Evolutionary conservation across 2,888 invertebrate species (phyloP), one percentile per base, ranked within the genome.

Genomic region (Stramonita haemastoma): DNA sequence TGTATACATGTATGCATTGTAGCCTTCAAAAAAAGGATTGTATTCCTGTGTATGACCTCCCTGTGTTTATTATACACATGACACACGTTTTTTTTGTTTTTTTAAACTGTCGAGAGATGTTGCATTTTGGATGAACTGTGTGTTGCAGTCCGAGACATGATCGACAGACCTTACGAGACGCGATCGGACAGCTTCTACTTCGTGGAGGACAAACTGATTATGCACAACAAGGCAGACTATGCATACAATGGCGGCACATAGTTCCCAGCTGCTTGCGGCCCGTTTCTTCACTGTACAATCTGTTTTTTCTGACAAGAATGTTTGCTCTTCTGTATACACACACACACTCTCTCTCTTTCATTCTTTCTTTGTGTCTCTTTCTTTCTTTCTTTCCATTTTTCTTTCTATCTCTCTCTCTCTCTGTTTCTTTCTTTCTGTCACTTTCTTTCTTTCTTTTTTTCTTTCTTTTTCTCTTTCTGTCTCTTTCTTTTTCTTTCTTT

Each of bases 181-280:
- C 97, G 98, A 93, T 99, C 99, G 0, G 99, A 99, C 96, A 99
- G 99, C 95, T 99, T 99, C 97, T 99, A 99, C 96, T 99, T 99
- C 96, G 99, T 99, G 91, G 99, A 99, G 96, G 98, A 99, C 96
- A 97, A 97, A 95, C 97, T 99, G 90, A 98, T 99, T 92, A 99
- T 99, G 99, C 99, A 99, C 97, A 99, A 99, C 96, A 99, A 99
- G 97, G 99, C 99, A 77, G 99, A 99, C 96, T 99, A 99, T 96
- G 98, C 99, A 87, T 99, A 99, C 96, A 95, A 95, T 89, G 95
- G 95, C 1, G 95, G 94, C 34, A 73, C 88, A 36, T 88, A 84
- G 84, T 88, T 11, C 34, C 34, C 36, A 32, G 34, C 17, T 46
- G 83, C 29, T 15, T 29, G 32, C 34, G 15, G 19, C 77, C 77